Base-by-base conservation (phyloP, 2,888 invertebrate species). In the Rambutsinella grinnellia region DNA sequence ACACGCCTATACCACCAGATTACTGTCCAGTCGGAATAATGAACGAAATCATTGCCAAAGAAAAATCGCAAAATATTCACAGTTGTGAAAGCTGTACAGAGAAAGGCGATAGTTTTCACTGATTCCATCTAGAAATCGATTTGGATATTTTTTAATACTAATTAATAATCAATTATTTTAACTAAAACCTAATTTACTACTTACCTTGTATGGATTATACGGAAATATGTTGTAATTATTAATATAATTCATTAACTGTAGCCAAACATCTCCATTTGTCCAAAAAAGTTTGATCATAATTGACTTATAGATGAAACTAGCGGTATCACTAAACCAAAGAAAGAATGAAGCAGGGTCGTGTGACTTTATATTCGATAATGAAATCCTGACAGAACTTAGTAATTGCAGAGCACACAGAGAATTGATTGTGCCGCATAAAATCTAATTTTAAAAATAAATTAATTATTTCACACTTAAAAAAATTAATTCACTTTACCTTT, bases 311-410 rank as follows among this genome's bases (percentile, higher is more conserved):
- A 57, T 26, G 17, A 71, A 71, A 21, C 71, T 71, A 21, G 71
- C 63, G 21, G 28, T 28, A 23, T 71, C 63, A 19, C 63, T 49
- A 24, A 71, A 71, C 36, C 63, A 6, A 17, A 51, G 13, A 15
- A 71, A 71, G 17, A 65, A 71, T 5, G 71, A 57, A 21, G 65
- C n/a, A 3, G 71, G 71, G 26, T 65, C 58, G n/a, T 56, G 17
- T 15, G 19, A 24, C 10, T 8, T 19, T 47, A 71, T 51, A 10
- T 36, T 36, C 44, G 13, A 3, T 19, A 70, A 2, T 2, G 62
- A 2, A 3, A 17, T 15, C 1, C 71, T 23, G 13, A 51, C 5
- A 1, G 17, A 58, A 17, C 63, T 65, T 5, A n/a, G 8, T n/a
- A 71, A 10, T 26, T 27, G 56, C 3, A 71, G n/a, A 8, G 49